Base-by-base conservation (phyloP, 2,113 vertebrate species). In the Bos javanicus region DNA sequence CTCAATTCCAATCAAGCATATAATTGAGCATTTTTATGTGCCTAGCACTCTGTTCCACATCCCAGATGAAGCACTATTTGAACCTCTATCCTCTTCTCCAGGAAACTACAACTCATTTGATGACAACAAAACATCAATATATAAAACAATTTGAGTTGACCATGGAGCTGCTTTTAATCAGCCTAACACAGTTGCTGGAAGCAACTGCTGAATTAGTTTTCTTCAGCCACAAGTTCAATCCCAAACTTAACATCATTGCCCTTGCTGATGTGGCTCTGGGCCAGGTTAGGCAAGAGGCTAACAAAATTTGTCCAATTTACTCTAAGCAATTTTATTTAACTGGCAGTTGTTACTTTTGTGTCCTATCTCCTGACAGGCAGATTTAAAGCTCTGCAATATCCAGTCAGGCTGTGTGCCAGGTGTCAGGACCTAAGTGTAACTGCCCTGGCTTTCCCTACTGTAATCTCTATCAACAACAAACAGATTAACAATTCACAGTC, bases 251-350 rank as follows among this genome's bases (percentile, higher is more conserved):
- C 91, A 97, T 94, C 98, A 93, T 98, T 98, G 94, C 96, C 97
- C 96, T 98, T 98, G 91, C 90, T 96, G 93, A 96, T 97, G 71
- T 95, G 90, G 90, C 96, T 76, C 43, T 52, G 25, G 52, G 93
- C 96, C 97, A 98, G 59, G 52, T 93, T 97, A 94, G 56, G 98
- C 87, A 95, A 98, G 87, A 97, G 74, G 96, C 96, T 98, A 99
- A 98, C 92, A 13, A 97, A 97, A 98, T 98, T 98, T 99, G 93
- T 97, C 85, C 95, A 98, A 95, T 98, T 97, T 98, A 97, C 88
- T 98, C 28, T 1, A 97, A 98, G 94, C 93, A 96, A 98, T 99
- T 98, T 98, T 90, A 98, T 99, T 98, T 98, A 98, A 98, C 94
- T 98, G 98, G 94, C 94, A 98, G 97, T 98, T 98, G 94, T 98